Base-by-base conservation (phyloP, 2,113 vertebrate species). In the Indicator maculatus region DNA sequence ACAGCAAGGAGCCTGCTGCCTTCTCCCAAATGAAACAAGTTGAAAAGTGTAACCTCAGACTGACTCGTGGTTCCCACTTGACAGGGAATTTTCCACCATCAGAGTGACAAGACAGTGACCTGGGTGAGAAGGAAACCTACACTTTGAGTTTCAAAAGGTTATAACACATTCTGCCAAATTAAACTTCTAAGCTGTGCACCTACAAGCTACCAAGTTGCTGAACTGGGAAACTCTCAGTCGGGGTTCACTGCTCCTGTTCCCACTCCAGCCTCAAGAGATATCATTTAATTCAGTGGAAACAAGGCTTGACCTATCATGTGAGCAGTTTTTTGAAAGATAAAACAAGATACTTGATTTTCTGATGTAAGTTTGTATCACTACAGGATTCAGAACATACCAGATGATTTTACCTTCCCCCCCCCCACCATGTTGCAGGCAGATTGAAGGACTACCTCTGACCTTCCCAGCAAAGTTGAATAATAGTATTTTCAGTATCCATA, bases 401-500 rank as follows among this genome's bases (percentile, higher is more conserved):
- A 96, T 67, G 1, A 81, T 90, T 95, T 93, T 63, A 93, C n/a
- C 39, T 12, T 15, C 33, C 74, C 30, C 16, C 3, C 33, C 31
- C 10, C 64, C 19, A 20, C 23, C 24, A 83, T 75, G 52, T 7
- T 5, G 27, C 72, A 92, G 81, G 26, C n/a, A 94, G 91, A 96
- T 79, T 39, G 69, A 83, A 61, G 39, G 75, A 65, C 75, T 67
- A 77, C 91, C 47, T 74, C 55, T 96, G 92, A 90, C 80, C 89
- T 89, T 89, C 83, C 75, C 73, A 89, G 86, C 16, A n/a, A 93
- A 95, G 80, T 52, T 92, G 92, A 97, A 95, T 36, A 78, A 82
- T 55, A 93, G 85, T 76, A 86, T 69, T 72, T 95, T 95, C 88
- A 93, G 66, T 74, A 93, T 69, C 89, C 96, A 97, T 98, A 97